Conservation (phyloP, 35 echinoderm and acorn worm species). For the Hemicentrotus pulcherrimus region DNA sequence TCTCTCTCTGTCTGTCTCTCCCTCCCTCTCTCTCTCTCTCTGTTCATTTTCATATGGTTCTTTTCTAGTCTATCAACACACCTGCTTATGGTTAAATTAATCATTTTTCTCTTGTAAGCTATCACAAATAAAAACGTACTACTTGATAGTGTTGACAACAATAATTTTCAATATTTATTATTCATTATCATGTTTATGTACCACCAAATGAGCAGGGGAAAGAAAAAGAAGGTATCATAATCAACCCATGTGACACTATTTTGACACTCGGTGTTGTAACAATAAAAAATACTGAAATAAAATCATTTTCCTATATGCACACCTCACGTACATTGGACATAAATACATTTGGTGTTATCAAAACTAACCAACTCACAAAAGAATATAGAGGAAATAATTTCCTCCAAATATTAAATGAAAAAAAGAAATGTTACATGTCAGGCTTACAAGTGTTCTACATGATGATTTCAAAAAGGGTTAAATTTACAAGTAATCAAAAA, state of each 20-base stretch:
- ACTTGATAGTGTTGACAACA: conserved; percentile 44
- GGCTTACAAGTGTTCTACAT: not conserved
- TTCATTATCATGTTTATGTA: conserved; percentile 57
- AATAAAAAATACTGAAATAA: conserved; percentile 15
- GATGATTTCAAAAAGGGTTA: not conserved
- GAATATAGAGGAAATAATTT: not conserved
- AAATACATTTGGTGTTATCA: conserved; percentile 16
- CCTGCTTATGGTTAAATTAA: too few species aligned
- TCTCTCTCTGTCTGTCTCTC: not conserved
- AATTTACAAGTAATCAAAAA: conserved; percentile 13
- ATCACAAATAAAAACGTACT: not conserved
- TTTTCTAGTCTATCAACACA: not conserved
- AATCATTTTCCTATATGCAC: conserved; percentile 1
- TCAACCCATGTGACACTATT: conserved; percentile 40
- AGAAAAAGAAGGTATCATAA: conserved; percentile 17
- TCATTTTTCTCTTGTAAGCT: too few species aligned
- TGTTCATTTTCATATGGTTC: not conserved
- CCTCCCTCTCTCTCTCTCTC: not conserved
- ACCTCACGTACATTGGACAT: not conserved
- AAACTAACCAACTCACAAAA: conserved; percentile 29
- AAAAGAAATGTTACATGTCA: conserved; percentile 30
- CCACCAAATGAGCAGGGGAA: conserved; percentile 37
- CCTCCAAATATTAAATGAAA: not conserved
- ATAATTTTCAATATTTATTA: conserved; percentile 55
- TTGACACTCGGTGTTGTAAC: conserved; percentile 8